Evolutionary conservation across 1,140 invertebrate species (phyloP), one percentile per base, ranked within the genome.

Genomic region (Polypedilum vanderplanki): DNA sequence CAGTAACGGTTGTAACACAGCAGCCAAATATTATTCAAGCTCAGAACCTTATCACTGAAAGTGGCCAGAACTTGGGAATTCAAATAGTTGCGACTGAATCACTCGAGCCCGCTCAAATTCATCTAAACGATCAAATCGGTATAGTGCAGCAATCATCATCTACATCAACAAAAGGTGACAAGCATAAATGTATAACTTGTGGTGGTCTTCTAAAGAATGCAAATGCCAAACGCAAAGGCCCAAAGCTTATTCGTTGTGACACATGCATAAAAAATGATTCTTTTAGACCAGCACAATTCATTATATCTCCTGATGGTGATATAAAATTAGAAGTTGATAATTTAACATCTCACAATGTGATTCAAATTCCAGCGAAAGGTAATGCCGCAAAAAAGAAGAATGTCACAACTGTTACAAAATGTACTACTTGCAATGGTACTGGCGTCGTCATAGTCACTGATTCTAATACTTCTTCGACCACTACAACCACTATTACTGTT

Each of bases 401-500:
- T 22, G 85, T 93, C 65, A 90, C 91, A 12, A 90, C 90, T 77
- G 90, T 93, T 65, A 92, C 91, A 15, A 94, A 93, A 80, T 94
- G 92, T 81, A 90, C 92, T 77, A 93, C 93, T 79, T 94, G 92
- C 81, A 94, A 93, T 82, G 92, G 92, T 64, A 92, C 91, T 15
- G 92, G 92, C 24, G 91, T 93, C 73, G 92, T 94, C 78, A 91
- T 93, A 80, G 89, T 93, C 77, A 91, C 91, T 77, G 87, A 83
- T 8, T 20, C 17, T 4, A 20, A 18, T 10, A 15, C 65, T 18
- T 22, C 65, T 8, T 22, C 65, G 17, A 9, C 65, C 0, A 9
- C 65, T 8, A 22, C 9, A 20, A 3, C 17, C 15, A 22, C 65
- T 4, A 70, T 70, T 18, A 20, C 20, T 9, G 10, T 70, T 20